phyloP scores from a whole-genome alignment of 2,797 vertebrate species.

The Chiroxiphia lanceolata region DNA sequence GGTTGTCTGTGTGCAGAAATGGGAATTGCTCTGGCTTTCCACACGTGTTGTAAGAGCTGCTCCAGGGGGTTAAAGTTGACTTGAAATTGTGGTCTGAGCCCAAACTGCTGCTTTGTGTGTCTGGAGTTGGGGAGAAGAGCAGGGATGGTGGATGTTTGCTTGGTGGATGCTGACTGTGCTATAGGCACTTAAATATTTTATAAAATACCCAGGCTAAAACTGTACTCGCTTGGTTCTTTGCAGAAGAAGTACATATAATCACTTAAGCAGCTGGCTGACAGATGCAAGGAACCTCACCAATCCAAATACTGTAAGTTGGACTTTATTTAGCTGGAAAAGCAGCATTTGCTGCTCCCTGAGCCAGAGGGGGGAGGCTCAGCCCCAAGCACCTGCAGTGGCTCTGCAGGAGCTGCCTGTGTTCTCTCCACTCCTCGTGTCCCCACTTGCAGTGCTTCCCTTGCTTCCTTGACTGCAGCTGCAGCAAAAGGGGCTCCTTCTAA shows the following conservation, averaged over 20 bases:
- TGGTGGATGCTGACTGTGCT: not conserved
- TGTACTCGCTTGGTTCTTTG: conserved; percentile 54
- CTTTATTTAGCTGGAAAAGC: not conserved
- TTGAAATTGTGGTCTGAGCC: not conserved
- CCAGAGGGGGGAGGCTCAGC: not conserved
- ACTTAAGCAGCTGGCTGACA: conserved; percentile 99
- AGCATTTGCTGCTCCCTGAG: not conserved
- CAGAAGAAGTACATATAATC: conserved; percentile 99
- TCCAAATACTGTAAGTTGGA: conserved; percentile 94
- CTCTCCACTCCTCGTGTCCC: not conserved
- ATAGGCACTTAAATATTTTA: not conserved
- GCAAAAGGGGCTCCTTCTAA: not conserved
- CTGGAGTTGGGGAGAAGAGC: not conserved
- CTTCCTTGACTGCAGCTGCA: not conserved
- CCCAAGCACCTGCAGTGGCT: not conserved
- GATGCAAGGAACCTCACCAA: conserved; percentile 99
- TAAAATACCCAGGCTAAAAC: not conserved
- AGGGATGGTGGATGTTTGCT: not conserved
- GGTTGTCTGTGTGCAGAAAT: not conserved
- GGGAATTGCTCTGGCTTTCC: not conserved
- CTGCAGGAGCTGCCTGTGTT: not conserved
- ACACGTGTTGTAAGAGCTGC: not conserved
- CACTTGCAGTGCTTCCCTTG: not conserved
- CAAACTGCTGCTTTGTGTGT: not conserved
- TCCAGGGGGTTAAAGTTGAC: not conserved